Base-by-base conservation (phyloP, 2,888 invertebrate genomes). In the Lasioglossum vierecki region DNA sequence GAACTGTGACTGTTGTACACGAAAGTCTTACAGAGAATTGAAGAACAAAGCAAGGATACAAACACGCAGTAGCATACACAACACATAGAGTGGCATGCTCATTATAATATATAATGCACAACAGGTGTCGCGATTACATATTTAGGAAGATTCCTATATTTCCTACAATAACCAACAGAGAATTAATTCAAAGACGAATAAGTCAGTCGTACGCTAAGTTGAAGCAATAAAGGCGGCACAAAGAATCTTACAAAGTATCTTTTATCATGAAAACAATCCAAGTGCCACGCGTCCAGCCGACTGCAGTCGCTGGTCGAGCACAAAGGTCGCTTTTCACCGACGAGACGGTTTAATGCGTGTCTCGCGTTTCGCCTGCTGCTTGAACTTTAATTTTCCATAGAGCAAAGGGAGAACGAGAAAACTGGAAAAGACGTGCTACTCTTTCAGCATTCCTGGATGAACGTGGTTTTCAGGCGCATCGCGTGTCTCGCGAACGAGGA, bases 401-500 rank as follows among this genome's bases (percentile, higher is more conserved):
- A 26, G 41, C 39, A 77, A 70, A 53, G 44, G 44, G 44, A 57
- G 49, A 44, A 73, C 46, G 74, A 15, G 41, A 6, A 46, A 41
- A 18, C 66, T 60, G 39, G 18, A 22, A 80, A 35, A 41, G n/a
- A 30, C n/a, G 11, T 53, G 49, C 35, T 60, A 35, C 41, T 76
- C 35, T 41, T 49, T n/a, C 30, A 22, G 15, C 76, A 68, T 81
- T 41, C 76, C 53, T 18, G 30, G 60, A 0, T 15, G 2, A 30
- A 11, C n/a, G 49, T 77, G 76, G 72, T 76, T 30, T 30, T 83
- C 81, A 89, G 85, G 82, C 86, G 83, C 72, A 75, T 88, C 91
- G 83, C 89, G 89, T 89, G 88, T 88, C 86, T 85, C 84, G 30
- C 22, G 77, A 89, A 88, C 87, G 85, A 76, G 87, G 86, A 82